These are phyloP conservation scores for Rugalucina vietnamica DNA, from an alignment of 2,888 invertebrate genomes.

Conservation along the genomic window DNA sequence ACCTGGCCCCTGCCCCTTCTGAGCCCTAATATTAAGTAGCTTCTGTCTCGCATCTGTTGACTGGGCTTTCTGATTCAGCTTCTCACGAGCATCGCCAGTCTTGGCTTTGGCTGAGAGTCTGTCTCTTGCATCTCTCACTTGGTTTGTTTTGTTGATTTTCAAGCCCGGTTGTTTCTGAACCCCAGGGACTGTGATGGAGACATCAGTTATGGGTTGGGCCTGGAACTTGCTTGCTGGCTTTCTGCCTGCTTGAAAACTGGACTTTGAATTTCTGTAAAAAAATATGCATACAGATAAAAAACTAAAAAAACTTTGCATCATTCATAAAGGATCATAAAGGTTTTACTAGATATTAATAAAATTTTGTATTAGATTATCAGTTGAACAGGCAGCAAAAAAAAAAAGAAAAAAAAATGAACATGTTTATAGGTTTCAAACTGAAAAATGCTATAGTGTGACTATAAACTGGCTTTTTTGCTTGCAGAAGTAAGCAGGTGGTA, in stretches of 20 bases:
- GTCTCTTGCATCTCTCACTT: constrained; percentile 57
- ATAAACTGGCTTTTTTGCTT: too few relatives aligned
- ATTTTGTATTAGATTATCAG: too few relatives aligned
- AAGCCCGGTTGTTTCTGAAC: constrained; percentile 39
- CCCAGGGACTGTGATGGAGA: constrained; percentile 54
- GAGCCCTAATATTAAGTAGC: constrained; percentile 46
- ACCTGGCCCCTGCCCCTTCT: constrained; percentile 55
- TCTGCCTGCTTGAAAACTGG: constrained; percentile 4
- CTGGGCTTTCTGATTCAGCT: constrained; percentile 49
- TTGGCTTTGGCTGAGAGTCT: constrained; percentile 46
- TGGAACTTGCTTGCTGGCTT: background rate
- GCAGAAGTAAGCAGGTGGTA: too few relatives aligned
- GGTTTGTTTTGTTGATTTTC: constrained; percentile 47
- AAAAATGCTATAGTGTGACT: too few relatives aligned
- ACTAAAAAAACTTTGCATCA: too few relatives aligned
- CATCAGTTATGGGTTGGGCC: constrained; percentile 42
- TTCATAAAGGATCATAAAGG: too few relatives aligned
- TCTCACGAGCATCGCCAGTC: constrained; percentile 57
- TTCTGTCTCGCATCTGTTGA: constrained; percentile 61
- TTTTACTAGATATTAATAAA: too few relatives aligned
- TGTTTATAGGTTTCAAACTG: too few relatives aligned
- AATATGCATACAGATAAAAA: too few relatives aligned
- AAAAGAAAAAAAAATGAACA: too few relatives aligned
- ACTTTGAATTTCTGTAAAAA: constrained; percentile 47
- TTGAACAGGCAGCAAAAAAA: too few relatives aligned